Percentiles rank a stretch among this genome's conserved stretches.
phyloP scores from a whole-genome alignment of 2,113 vertebrate genomes.

The Gopherus evgoodei region DNA sequence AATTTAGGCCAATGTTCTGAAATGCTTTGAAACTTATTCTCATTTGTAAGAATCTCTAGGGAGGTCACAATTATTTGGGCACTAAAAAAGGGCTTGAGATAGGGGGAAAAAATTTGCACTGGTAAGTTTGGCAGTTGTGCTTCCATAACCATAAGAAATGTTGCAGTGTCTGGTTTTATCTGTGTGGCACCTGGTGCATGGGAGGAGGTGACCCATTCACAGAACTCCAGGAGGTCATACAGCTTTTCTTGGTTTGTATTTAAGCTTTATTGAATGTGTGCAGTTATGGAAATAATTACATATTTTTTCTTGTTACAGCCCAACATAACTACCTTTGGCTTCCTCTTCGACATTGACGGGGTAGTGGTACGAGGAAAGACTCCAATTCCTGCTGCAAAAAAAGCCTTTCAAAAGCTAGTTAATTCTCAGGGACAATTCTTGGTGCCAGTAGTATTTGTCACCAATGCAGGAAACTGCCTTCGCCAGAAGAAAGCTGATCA shows the following conservation, averaged over 20 bases:
- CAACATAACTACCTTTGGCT: conserved; percentile 78
- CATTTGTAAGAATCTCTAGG: background rate
- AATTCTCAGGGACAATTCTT: conserved; percentile 82
- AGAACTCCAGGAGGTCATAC: background rate
- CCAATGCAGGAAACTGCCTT: conserved; percentile 91
- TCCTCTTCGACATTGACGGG: conserved; percentile 91
- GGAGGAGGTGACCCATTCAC: fast-evolving
- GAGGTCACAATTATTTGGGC: fast-evolving
- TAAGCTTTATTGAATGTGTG: fast-evolving
- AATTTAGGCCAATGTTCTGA: background rate
- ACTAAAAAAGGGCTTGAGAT: background rate
- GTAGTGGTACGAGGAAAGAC: conserved; percentile 87
- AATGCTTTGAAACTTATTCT: fast-evolving
- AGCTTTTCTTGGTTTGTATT: background rate
- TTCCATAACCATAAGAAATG: background rate
- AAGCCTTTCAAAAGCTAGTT: conserved; percentile 87
- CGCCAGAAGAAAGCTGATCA: conserved; percentile 87
- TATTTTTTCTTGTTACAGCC: background rate
- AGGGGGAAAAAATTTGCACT: background rate
- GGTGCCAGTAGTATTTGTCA: conserved; percentile 91
- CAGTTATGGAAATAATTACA: background rate
- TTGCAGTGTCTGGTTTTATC: background rate
- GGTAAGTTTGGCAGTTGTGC: background rate
- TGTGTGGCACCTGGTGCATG: fast-evolving
- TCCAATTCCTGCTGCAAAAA: conserved; percentile 84